phyloP scores from a whole-genome alignment of 2,797 vertebrate species.

The Pitangus sulphuratus region DNA sequence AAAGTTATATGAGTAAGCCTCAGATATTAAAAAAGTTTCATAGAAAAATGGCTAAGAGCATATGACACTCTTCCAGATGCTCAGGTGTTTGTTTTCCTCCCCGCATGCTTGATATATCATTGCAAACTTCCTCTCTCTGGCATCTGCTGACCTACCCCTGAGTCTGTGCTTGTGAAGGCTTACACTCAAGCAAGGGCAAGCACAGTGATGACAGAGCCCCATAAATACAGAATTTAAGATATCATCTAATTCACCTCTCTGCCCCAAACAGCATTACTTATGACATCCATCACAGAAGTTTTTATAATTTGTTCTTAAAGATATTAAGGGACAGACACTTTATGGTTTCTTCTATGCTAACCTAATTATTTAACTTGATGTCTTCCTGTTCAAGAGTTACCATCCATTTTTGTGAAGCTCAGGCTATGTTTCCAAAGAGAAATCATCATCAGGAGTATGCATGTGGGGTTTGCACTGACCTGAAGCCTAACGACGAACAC shows the following conservation, averaged over 20 bases:
- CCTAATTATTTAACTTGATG: neutral
- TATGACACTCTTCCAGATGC: neutral
- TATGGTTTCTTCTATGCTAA: neutral
- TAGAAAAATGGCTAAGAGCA: neutral
- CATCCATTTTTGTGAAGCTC: neutral
- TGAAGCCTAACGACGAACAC: fast-evolving
- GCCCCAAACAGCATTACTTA: neutral
- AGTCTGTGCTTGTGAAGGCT: neutral
- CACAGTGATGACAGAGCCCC: neutral
- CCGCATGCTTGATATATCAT: neutral
- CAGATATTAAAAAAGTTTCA: neutral
- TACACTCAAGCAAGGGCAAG: neutral
- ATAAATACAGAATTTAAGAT: neutral
- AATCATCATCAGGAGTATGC: fast-evolving
- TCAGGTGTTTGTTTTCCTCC: fast-evolving
- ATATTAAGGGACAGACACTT: neutral
- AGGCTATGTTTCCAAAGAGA: neutral
- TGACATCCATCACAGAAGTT: neutral
- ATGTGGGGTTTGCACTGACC: neutral
- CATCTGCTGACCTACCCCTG: neutral
- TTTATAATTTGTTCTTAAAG: neutral
- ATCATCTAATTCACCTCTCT: neutral
- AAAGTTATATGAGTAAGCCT: neutral
- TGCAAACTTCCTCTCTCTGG: neutral
- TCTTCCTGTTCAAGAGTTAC: neutral